These are phyloP conservation scores for Athetis lepigone DNA, from an alignment of 2,888 invertebrate genomes.

Conservation along the genomic window DNA sequence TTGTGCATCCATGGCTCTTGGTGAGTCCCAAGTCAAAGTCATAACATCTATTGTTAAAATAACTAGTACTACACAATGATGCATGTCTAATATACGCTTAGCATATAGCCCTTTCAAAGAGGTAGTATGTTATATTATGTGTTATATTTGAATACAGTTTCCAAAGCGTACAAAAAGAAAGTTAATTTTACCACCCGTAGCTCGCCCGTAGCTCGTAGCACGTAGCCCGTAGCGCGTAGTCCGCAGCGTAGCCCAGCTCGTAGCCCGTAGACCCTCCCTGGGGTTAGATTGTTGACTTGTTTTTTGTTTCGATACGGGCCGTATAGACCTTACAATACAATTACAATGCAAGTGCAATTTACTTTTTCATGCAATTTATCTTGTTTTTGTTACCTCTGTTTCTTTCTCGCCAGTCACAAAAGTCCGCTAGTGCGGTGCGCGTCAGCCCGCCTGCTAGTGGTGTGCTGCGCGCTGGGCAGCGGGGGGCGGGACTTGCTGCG, in stretches of 20 bases:
- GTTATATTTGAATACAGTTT: not conserved
- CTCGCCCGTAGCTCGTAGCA: not conserved
- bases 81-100: too few relatives aligned
- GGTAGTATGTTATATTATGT: too few relatives aligned
- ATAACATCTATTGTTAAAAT: too few relatives aligned
- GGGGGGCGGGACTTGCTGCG: constrained; percentile 90
- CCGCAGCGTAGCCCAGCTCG: not conserved
- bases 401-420: constrained; percentile 88
- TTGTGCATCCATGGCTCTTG: constrained; percentile 84
- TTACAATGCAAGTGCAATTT: not conserved
- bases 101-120: too few relatives aligned
- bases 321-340: too few relatives aligned
- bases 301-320: not conserved
- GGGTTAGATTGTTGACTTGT: too few relatives aligned
- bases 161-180: not conserved
- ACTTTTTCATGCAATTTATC: not conserved
- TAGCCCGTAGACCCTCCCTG: constrained; percentile 4
- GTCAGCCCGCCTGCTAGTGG: constrained; percentile 91
- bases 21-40: too few relatives aligned
- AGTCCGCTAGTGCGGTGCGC: constrained; percentile 93
- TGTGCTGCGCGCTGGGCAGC: constrained; percentile 92
- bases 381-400: too few relatives aligned
- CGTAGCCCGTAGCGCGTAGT: not conserved
- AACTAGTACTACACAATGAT: too few relatives aligned
- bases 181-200: constrained; percentile 1